A percentile compares a stretch with the other conserved stretches of the same genome.
These are phyloP conservation scores for Lagopus muta DNA, from an alignment of 2,113 vertebrate genomes.

Conservation along the genomic window DNA sequence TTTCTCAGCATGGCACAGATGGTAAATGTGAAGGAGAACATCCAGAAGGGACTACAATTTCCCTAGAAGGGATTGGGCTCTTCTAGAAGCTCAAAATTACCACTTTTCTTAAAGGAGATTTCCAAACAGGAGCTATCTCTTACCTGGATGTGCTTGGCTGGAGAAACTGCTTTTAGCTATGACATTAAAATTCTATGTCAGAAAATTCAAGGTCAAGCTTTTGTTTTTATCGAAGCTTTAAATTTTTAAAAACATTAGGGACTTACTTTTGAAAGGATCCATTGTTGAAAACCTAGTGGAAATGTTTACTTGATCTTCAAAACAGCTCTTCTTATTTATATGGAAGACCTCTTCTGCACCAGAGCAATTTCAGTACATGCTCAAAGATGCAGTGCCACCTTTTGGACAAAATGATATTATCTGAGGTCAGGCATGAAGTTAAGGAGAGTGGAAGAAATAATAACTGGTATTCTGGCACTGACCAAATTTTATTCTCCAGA, in stretches of 20 bases:
- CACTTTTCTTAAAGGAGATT: not conserved
- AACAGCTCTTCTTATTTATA: not conserved
- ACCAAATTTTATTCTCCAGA: not conserved
- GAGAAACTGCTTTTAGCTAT: conserved; percentile 14
- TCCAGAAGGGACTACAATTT: not conserved
- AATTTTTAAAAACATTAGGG: not conserved
- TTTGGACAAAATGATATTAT: conserved; percentile 33
- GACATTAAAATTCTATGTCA: conserved; percentile 22
- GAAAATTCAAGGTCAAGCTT: conserved; percentile 37
- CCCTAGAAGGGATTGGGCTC: not conserved
- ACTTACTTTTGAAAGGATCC: not conserved
- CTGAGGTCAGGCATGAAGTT: conserved; percentile 42
- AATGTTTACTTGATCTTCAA: not conserved
- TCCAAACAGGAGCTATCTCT: not conserved
- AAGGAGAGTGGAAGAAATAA: not conserved
- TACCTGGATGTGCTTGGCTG: not conserved
- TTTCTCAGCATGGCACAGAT: not conserved
- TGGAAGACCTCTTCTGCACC: not conserved
- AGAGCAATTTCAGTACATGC: conserved; percentile 16
- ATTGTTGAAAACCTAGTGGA: not conserved
- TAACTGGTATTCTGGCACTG: not conserved
- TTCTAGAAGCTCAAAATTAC: not conserved
- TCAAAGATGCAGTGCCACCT: conserved; percentile 74
- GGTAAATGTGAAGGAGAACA: not conserved
- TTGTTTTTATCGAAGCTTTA: conserved; percentile 25